Evolutionary conservation across 2,888 invertebrate species (phyloP), one percentile per base, ranked within the genome.

Genomic region (Saturnia pavonia): DNA sequence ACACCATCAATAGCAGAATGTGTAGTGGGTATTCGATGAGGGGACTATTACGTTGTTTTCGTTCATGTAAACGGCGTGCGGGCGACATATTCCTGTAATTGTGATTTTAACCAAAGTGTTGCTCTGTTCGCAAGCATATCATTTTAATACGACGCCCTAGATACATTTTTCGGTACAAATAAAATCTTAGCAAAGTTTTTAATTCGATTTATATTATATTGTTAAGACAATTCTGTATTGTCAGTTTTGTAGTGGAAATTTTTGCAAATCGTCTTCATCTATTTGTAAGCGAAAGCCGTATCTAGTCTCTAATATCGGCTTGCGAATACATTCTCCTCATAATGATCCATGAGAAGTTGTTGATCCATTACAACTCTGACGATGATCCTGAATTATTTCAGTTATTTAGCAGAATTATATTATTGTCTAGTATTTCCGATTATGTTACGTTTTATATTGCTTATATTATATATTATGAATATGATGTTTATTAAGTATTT

Each of bases 391-490:
- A 91, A 91, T 89, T 88, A 90, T 91, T 92, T 92, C 91, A 89
- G 90, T 94, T 92, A 88, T 89, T 92, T 93, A 93, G 92, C 91
- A 92, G 92, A 93, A 93, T 92, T 92, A 91, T 94, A 91, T 90
- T 91, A 92, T 88, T 89, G 88, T 92, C 90, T 92, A 92, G 91
- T 91, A 91, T 91, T 90, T 92, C 93, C 88, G 91, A 91, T 92
- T 93, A 90, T 93, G 93, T 94, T 93, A 93, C 88, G 94, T 94
- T 94, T 93, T 92, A 90, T 91, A 94, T 93, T 94, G 91, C 93
- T 93, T 93, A 92, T 92, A 94, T 93, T 90, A 91, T 91, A 92
- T 92, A 90, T 90, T 91, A 91, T 91, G 88, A 84, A 91, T 89
- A 92, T 91, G 88, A 91, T 93, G 91, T 93, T 93, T 93, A 92